Evolutionary conservation across 2,113 vertebrate species (phyloP), one percentile per base, ranked within the genome.

Genomic region (Orycteropus afer): DNA sequence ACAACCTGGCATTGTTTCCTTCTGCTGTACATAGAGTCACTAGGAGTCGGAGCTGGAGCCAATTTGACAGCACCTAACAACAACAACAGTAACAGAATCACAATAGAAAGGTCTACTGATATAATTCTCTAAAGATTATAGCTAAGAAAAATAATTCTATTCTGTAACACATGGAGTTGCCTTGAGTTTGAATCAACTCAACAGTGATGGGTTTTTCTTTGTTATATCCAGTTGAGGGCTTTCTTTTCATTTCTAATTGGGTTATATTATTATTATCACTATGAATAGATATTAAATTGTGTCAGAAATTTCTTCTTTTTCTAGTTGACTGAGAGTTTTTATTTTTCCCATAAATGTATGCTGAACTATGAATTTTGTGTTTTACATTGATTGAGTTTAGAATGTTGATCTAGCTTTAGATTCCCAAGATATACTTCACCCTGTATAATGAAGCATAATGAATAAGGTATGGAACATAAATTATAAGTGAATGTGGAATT

Each of bases 391-490:
- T 13, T 91, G 32, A 5, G 9, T 49, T 88, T 78, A 59, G 27
- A 82, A 40, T n/a, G 10, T 69, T 82, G 14, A 69, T 45, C 4
- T 7, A 76, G 32, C 5, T 12, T 82, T 88, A 40, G 34, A 86
- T 85, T n/a, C 14, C 23, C 12, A 82, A 3, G 37, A 57, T 76
- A 42, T 86, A 85, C 34, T 0, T 4, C 20, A 42, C 4, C 1
- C 84, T 83, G 79, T 79, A 78, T 23, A 95, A 95, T 86, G 67
- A 11, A 89, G 79, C 87, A 97, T 93, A 93, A 89, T 89, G 79
- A 97, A 93, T 91, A 95, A 96, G 92, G 34, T 86, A 94, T 63
- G 45, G 92, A 78, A 90, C 49, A 96, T 63, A 95, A 89, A 93
- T 89, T 76, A 6, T 76, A 94, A 90, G 37, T 57, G 67, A 94